Evolutionary conservation across 2,888 invertebrate genomes (phyloP).

Genomic region (Andricus curvator): DNA sequence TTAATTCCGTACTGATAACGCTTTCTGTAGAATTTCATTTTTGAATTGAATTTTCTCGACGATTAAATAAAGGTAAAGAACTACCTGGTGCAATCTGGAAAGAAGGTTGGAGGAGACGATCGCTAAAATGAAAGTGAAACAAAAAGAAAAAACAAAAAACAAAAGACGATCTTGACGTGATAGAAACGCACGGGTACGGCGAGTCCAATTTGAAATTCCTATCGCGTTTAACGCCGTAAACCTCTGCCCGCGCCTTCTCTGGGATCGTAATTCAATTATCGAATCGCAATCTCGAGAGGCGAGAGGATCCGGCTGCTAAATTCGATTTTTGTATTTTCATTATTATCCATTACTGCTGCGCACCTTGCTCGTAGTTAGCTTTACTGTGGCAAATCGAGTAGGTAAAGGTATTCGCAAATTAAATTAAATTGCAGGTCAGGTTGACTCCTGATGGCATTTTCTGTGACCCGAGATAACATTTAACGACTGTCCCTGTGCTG

Average conservation of each 20-base stretch:
- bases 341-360: constrained; percentile 26
- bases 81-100: not conserved
- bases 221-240: not conserved
- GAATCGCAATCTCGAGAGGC: constrained; percentile 22
- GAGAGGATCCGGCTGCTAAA: constrained; percentile 1
- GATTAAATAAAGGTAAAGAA: too few species aligned
- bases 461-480: not conserved
- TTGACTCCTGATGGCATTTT: not conserved
- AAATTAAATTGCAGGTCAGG: constrained; percentile 28
- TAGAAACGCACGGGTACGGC: not conserved
- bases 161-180: not conserved
- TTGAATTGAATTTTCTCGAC: too few species aligned
- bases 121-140: not conserved
- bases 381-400: constrained; percentile 15
- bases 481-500: not conserved
- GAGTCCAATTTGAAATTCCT: not conserved
- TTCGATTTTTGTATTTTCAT: constrained; percentile 33
- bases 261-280: constrained; percentile 31
- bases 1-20: too few species aligned
- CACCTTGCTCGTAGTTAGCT: constrained; percentile 35
- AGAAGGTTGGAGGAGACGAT: not conserved
- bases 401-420: not conserved
- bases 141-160: not conserved
- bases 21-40: too few species aligned
- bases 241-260: not conserved